These are phyloP conservation scores for Ips nitidus DNA, from an alignment of 1,140 invertebrate species.

Conservation along the genomic window DNA sequence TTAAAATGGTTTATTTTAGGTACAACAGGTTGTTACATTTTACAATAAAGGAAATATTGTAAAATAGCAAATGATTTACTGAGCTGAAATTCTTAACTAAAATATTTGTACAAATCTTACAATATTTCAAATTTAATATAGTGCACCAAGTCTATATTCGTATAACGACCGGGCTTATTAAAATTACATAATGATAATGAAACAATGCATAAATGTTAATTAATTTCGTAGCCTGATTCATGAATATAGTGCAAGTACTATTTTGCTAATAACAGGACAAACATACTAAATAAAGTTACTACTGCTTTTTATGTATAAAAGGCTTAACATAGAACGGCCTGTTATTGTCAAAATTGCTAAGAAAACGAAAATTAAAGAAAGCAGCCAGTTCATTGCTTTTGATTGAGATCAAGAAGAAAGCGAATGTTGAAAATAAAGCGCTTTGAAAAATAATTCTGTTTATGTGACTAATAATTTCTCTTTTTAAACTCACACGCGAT, in stretches of 20 bases:
- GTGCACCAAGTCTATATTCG: conserved; percentile 26
- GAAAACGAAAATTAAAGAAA: not conserved
- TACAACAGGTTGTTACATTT: conserved; percentile 29
- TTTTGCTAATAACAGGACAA: too few species aligned
- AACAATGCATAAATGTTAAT: conserved; percentile 1
- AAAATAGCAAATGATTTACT: conserved; percentile 26
- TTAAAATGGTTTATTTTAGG: conserved; percentile 23
- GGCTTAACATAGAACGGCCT: not conserved
- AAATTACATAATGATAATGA: not conserved
- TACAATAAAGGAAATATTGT: conserved; percentile 25
- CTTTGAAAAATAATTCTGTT: too few species aligned
- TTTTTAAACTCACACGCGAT: too few species aligned
- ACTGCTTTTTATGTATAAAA: too few species aligned
- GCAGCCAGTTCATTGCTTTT: not conserved
- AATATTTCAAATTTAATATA: conserved; percentile 29
- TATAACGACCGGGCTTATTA: conserved; percentile 7
- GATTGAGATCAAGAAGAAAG: conserved; percentile 9
- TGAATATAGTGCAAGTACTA: not conserved
- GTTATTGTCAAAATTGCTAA: not conserved
- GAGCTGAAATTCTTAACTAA: conserved; percentile 20
- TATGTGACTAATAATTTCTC: too few species aligned
- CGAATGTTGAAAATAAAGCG: too few species aligned
- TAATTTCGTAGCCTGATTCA: not conserved
- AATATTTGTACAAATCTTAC: conserved; percentile 23
- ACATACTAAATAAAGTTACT: too few species aligned